Evolutionary conservation across 2,113 vertebrate species (phyloP).

Genomic region (western clawed frog (Xenopus tropicalis)): UCB_Xtro_10.0 CM004450.2:79848501-79849000

Average conservation of each 20-base stretch:
- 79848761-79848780: constrained; percentile 55
- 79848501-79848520: constrained; percentile 64
- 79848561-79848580: constrained; percentile 72
- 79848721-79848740: constrained; percentile 50
- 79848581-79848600: constrained; percentile 47
- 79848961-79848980: constrained; percentile 69
- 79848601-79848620: constrained; percentile 46
- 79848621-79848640: constrained; percentile 22
- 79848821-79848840: constrained; percentile 71
- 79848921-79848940: constrained; percentile 59
- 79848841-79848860: constrained; percentile 73
- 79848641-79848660: constrained; percentile 24
- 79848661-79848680: constrained; percentile 41
- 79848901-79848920: constrained; percentile 56
- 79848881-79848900: constrained; percentile 57
- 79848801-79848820: constrained; percentile 75
- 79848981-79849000: constrained; percentile 63
- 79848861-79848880: constrained; percentile 61
- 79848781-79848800: constrained; percentile 52
- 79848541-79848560: constrained; percentile 57
- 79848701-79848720: constrained; percentile 46
- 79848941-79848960: constrained; percentile 71
- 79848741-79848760: constrained; percentile 58
- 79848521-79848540: constrained; percentile 64
- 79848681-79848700: constrained; percentile 33